Evolutionary conservation across 35 echinoderm and acorn worm species (phyloP), one percentile per base, ranked within the genome.

Genomic region (Acanthaster planci): DNA sequence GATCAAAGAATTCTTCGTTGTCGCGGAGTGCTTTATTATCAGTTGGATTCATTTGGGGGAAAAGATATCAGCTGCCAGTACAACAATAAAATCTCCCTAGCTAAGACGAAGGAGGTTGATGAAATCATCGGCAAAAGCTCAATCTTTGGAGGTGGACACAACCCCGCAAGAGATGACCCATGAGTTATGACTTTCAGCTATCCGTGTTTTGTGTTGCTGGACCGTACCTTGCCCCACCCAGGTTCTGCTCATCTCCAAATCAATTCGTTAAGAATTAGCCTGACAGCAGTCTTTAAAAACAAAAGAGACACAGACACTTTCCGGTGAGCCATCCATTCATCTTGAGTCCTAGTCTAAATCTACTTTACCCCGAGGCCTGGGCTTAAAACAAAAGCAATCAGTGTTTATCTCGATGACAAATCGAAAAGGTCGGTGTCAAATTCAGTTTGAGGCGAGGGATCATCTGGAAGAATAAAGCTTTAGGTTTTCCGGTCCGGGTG

Each of bases 341-440:
- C 14, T 72, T 14, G n/a, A n/a, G 19, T 59, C 56, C 56, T 10
- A 18, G 27, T 29, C 64, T 72, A 6, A 29, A 34, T 31, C 64
- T 31, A 72, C 14, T 27, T 72, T 26, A 72, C 64, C 64, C 64
- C 23, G 64, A 72, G 64, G 64, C 1, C 42, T 12, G 42, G n/a
- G 64, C 64, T 26, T 72, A 34, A 72, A 72, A 72, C 64, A 72
- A 72, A 72, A 72, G 64, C 64, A 72, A 72, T 72, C 42, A 72
- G 64, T 72, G 34, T 31, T 2, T 47, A 47, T 31, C 26, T 30
- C 21, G 64, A 72, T 72, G 64, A 72, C 64, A 72, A 72, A 72
- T 72, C 64, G 23, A 35, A 35, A 72, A 72, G 27, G 14, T 27
- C 14, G 23, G 14, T 72, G n/a, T 34, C 64, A 72, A 10, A 34